Evolutionary conservation across 2,113 vertebrate species (phyloP).

Genomic region (Sorex fumeus): DNA sequence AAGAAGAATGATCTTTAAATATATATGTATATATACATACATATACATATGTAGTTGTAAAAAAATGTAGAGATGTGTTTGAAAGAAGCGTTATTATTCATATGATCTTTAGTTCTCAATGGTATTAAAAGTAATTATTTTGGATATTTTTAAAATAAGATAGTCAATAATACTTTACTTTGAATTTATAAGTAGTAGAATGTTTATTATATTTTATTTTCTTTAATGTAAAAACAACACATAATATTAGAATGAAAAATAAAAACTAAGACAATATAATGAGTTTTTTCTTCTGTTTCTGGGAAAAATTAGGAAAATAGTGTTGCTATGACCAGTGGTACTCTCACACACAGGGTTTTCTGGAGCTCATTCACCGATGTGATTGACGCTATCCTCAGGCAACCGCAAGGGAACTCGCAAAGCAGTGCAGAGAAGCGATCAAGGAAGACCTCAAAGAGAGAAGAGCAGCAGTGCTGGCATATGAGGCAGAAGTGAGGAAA

Average conservation of each 20-base stretch:
- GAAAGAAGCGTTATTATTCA: slow-evolving; percentile 67
- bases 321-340: not conserved
- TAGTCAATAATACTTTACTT: slow-evolving; percentile 78
- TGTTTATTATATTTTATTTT: slow-evolving; percentile 38
- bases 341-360: not conserved
- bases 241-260: slow-evolving; percentile 51
- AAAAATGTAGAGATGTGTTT: slow-evolving; percentile 69
- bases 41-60: slow-evolving; percentile 50
- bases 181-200: slow-evolving; percentile 49
- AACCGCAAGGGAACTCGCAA: no score
- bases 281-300: not conserved
- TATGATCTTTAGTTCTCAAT: slow-evolving; percentile 70
- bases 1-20: slow-evolving; percentile 13
- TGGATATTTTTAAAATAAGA: slow-evolving; percentile 75
- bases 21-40: not conserved
- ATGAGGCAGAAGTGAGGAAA: no score
- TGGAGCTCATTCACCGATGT: no score
- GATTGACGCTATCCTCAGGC: no score
- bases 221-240: not conserved
- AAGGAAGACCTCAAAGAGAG: no score
- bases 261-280: not conserved
- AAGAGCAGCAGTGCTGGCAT: no score
- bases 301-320: not conserved
- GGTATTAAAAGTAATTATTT: slow-evolving; percentile 62
- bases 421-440: no score